Base-by-base conservation (phyloP, 2,797 vertebrate species). In the Platyrinchus mystaceus region DNA sequence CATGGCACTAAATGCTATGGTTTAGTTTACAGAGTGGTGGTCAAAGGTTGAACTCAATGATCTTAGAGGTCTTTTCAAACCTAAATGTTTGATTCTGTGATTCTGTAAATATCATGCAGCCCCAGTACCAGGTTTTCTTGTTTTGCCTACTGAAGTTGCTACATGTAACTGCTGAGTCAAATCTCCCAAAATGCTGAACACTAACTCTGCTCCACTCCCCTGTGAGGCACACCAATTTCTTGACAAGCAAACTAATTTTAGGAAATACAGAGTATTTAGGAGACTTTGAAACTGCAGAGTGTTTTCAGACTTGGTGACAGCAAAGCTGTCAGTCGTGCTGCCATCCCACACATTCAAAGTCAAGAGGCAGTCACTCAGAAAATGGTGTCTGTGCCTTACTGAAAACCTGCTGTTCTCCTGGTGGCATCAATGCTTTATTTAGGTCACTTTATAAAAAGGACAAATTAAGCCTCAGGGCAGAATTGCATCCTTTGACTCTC, bases 401-500 rank as follows among this genome's bases (percentile, higher is more conserved):
- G 5, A 26, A 87, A 93, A 90, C 87, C 91, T 82, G 70, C 89
- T 93, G 76, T 76, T 91, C 74, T 91, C 66, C 84, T 93, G 88
- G 81, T 95, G 78, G 49, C 70, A 89, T 68, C 20, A 8, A 30
- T 76, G 55, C 44, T 66, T 55, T 95, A 91, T 94, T 93, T 96
- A 90, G 94, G 92, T 84, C 95, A 95, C 63, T 92, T 94, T 95
- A 78, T 22, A 63, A 68, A 93, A 92, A 95, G 83, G 66, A 84
- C 66, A 94, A 88, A 93, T 82, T 86, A 73, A 43, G 59, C 91
- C 52, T 84, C 18, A 7, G 79, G 92, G 56, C 16, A 76, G 73
- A 89, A 87, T 50, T 66, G n/a, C 34, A 92, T 85, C 66, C 44
- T 86, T 88, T 84, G 59, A 66, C 58, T 94, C 78, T 53, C 55